Base-by-base conservation (phyloP, 2,113 vertebrate species). In the Nesoenas mayeri region DNA sequence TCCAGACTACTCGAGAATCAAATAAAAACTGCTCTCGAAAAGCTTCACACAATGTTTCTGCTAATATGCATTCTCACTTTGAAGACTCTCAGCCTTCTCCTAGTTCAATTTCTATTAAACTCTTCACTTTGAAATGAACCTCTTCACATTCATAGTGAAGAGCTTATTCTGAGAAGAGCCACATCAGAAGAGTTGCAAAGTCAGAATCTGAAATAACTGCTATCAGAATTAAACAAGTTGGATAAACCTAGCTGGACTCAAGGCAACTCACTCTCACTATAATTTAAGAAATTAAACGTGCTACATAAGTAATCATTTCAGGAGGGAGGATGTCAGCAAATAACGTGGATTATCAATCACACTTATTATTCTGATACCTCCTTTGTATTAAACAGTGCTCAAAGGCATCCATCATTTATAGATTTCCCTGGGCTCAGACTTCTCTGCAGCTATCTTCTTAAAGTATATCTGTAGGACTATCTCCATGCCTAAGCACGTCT, bases 311-410 rank as follows among this genome's bases (percentile, higher is more conserved):
- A 82, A 77, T 58, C 47, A 56, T 44, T 95, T 77, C 54, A 88
- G 42, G 34, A 79, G 53, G 54, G 20, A 92, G 28, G 44, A 60
- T 70, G 60, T 36, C 88, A 88, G 47, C 38, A 74, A 94, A 65
- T 88, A 70, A 77, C 64, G 26, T 60, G 18, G 29, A 78, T 86
- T 90, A 96, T 80, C 93, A 90, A 93, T 74, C 5, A 2, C 32
- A 38, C 88, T 88, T 81, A 67, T 83, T 93, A 90, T 12, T 47
- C 48, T 80, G 84, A 90, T 44, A 78, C 17, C 51, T 71, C 42
- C 70, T 93, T 88, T 62, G 47, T 53, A 83, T 89, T 78, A 82
- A 91, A 61, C 6, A 58, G 9, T 54, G 67, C 93, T 91, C 62
- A 82, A 88, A 91, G 44, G 31, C 57, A 91, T 73, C 57, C 36